phyloP scores from a whole-genome alignment of 1,140 invertebrate genomes.

The Solenopsis invicta region DNA sequence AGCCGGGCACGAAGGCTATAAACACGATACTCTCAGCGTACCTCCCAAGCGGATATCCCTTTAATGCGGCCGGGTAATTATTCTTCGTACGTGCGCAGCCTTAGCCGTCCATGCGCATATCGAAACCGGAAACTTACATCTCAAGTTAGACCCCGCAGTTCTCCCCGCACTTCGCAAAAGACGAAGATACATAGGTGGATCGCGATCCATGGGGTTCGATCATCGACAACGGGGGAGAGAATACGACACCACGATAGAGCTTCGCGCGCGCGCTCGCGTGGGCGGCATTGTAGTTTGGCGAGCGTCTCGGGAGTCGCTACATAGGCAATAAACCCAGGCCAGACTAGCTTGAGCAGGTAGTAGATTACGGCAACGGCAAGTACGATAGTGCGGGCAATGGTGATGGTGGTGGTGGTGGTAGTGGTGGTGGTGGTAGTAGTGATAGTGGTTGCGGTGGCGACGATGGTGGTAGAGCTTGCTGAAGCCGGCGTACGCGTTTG shows the following conservation, averaged over 20 bases:
- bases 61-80: slow-evolving; percentile 39
- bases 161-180: slow-evolving; percentile 32
- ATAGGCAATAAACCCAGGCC: slow-evolving; percentile 44
- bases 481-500: no score
- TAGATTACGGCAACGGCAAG: slow-evolving; percentile 41
- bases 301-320: slow-evolving; percentile 32
- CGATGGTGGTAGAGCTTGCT: no score
- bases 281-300: slow-evolving; percentile 20
- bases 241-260: neutral
- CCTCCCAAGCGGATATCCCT: slow-evolving; percentile 25
- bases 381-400: slow-evolving; percentile 19
- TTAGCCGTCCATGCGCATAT: neutral
- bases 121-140: slow-evolving; percentile 11
- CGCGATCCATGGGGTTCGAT: slow-evolving; percentile 63
- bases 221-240: slow-evolving; percentile 66
- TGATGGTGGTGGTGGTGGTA: neutral
- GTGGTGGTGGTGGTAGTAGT: neutral
- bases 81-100: slow-evolving; percentile 30
- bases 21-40: slow-evolving; percentile 38
- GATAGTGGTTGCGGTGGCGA: no score
- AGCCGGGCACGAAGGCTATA: slow-evolving; percentile 13
- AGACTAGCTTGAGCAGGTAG: slow-evolving; percentile 48
- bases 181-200: slow-evolving; percentile 3
- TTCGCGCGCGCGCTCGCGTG: neutral
- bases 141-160: neutral